Conservation (phyloP, 1,140 invertebrate species). For the Pogonus chalceus region DNA sequence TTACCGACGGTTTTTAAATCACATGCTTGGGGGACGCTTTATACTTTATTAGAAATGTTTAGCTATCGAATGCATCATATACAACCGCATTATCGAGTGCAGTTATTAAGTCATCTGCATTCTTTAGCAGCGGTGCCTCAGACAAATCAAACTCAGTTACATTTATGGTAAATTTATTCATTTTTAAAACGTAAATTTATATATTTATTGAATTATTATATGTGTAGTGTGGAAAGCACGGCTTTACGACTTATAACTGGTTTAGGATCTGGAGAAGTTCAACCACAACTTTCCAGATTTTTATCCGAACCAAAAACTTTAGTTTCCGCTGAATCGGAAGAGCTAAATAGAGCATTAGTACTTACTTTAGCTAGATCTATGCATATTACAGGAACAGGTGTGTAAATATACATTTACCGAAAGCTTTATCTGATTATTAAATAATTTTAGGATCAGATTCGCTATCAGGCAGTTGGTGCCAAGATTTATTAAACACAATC, state of each 20-base stretch:
- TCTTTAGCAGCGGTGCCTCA: conserved; percentile 80
- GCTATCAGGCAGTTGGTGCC: conserved; percentile 73
- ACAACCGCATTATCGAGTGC: conserved; percentile 87
- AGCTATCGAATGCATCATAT: conserved; percentile 93
- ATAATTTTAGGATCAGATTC: conserved; percentile 38
- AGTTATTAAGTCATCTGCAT: conserved; percentile 81
- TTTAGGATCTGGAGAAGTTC: conserved; percentile 83
- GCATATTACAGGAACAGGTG: conserved; percentile 74
- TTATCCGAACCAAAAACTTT: conserved; percentile 80
- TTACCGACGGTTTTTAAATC: conserved; percentile 84
- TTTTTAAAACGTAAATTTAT: conserved; percentile 14
- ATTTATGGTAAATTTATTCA: conserved; percentile 60
- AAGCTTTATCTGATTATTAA: conserved; percentile 4
- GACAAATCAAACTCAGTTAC: conserved; percentile 89
- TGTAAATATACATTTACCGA: too few species aligned
- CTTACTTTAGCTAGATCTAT: conserved; percentile 88
- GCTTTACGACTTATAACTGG: conserved; percentile 84
- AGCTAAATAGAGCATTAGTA: conserved; percentile 84
- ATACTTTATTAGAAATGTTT: conserved; percentile 93
- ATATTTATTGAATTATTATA: too few species aligned
- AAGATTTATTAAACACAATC: conserved; percentile 79
- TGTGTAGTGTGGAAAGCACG: conserved; percentile 88
- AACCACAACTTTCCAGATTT: conserved; percentile 78
- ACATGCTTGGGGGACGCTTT: conserved; percentile 88
- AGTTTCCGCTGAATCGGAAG: conserved; percentile 88